phyloP scores from a whole-genome alignment of 1,140 invertebrate species.

The Lycorma delicatula region DNA sequence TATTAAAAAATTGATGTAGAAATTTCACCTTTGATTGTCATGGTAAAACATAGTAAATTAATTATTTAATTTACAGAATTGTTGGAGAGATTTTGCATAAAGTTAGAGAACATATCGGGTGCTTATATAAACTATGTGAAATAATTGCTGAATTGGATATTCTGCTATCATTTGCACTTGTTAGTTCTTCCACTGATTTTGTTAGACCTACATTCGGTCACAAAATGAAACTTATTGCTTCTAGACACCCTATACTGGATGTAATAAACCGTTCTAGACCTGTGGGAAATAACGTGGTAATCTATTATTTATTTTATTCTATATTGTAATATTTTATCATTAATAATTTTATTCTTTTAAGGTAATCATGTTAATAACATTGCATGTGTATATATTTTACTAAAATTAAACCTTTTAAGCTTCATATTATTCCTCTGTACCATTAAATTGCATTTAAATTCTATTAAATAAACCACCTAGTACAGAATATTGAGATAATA shows the following conservation, averaged over 20 bases:
- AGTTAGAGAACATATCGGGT: constrained; percentile 57
- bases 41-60: no score
- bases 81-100: constrained; percentile 48
- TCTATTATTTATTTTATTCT: constrained; percentile 28
- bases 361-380: not conserved
- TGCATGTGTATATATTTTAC: no score
- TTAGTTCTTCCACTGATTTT: constrained; percentile 47
- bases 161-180: constrained; percentile 60
- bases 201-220: constrained; percentile 63
- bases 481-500: no score
- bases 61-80: constrained; percentile 43
- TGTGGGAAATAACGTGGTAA: constrained; percentile 69
- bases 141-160: constrained; percentile 72
- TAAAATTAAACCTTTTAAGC: no score
- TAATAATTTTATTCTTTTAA: not conserved
- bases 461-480: no score
- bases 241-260: constrained; percentile 73
- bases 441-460: no score
- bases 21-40: no score
- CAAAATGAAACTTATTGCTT: constrained; percentile 56
- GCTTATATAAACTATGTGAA: constrained; percentile 71
- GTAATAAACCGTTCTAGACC: constrained; percentile 47
- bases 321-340: no score
- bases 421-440: no score
- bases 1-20: no score